Evolutionary conservation across 2,888 invertebrate species (phyloP).

Genomic region (Acronicta leporina): DNA sequence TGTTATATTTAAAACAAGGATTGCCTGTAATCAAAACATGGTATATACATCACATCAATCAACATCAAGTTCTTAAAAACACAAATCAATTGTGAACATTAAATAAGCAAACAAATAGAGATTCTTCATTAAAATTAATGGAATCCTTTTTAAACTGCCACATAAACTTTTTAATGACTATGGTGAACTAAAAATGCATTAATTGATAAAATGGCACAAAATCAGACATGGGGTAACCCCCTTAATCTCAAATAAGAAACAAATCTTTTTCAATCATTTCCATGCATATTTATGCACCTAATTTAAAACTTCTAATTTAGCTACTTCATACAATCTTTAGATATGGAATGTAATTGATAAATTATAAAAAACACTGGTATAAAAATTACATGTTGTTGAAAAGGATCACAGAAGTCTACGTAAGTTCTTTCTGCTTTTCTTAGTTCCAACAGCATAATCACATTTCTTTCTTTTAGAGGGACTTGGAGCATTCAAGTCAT

Average conservation of each 20-base stretch:
- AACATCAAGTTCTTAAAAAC: constrained; percentile 19
- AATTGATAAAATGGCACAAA: constrained; percentile 59
- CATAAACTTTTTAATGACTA: constrained; percentile 40
- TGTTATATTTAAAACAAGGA: constrained; percentile 5
- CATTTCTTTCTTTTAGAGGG: constrained; percentile 85
- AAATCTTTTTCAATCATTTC: constrained; percentile 47
- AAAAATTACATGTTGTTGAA: constrained; percentile 43
- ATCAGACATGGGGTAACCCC: constrained; percentile 61
- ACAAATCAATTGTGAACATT: constrained; percentile 29
- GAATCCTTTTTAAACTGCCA: constrained; percentile 47
- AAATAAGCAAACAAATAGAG: constrained; percentile 41
- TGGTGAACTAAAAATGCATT: constrained; percentile 44
- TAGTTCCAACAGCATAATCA: constrained; percentile 75
- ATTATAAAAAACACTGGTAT: constrained; percentile 68
- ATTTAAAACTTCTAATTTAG: constrained; percentile 48
- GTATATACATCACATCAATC: constrained; percentile 6
- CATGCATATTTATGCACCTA: constrained; percentile 28
- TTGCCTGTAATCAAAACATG: constrained; percentile 13
- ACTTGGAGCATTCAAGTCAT: constrained; percentile 83
- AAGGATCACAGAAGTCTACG: constrained; percentile 76
- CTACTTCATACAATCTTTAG: constrained; percentile 59
- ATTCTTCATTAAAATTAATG: constrained; percentile 35
- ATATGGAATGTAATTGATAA: constrained; percentile 74
- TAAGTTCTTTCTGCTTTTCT: constrained; percentile 82
- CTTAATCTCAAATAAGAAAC: constrained; percentile 59